Base-by-base conservation (phyloP, 2,888 invertebrate species). In the Nomada lathburiana region DNA sequence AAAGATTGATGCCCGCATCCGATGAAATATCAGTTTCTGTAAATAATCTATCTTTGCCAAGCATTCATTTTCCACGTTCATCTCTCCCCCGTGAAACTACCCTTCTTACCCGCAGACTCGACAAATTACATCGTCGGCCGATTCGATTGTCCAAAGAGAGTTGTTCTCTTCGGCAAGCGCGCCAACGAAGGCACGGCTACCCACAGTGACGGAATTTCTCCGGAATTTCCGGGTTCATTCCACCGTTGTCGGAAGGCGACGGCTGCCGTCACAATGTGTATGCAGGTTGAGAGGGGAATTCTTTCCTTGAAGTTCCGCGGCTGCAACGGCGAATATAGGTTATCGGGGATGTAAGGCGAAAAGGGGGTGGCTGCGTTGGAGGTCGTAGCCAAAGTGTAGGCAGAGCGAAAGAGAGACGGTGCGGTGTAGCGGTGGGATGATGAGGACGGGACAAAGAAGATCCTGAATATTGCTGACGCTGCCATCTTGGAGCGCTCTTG, bases 381-480 rank as follows among this genome's bases (percentile, higher is more conserved):
- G 80, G 84, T 86, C 82, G 82, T 64, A 77, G 82, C 84, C 82
- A 78, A 72, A 77, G 57, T 59, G 70, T 53, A 44, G 71, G 69
- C 50, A 70, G 72, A 73, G 67, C 60, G 74, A 63, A 79, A 70
- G 72, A 65, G 82, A 59, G 76, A 71, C 72, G 75, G 71, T 78
- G 70, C 64, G 82, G 79, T 60, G 60, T 64, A 80, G 73, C 57
- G 65, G 65, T 69, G 70, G 74, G 73, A 73, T 44, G 42, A 59
- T 0, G 75, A 77, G 69, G 74, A 68, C 73, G 82, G 86, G 84
- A 81, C 80, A 80, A 76, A 74, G 86, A 84, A 84, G 88, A 84
- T 90, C 89, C 86, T 90, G 91, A 92, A 92, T 92, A 92, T 91
- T 87, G 92, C 92, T 92, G 92, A 92, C 91, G 89, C 80, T 89